Base-by-base conservation (phyloP, 2,888 invertebrate genomes). In the Thymelicus acteon region DNA sequence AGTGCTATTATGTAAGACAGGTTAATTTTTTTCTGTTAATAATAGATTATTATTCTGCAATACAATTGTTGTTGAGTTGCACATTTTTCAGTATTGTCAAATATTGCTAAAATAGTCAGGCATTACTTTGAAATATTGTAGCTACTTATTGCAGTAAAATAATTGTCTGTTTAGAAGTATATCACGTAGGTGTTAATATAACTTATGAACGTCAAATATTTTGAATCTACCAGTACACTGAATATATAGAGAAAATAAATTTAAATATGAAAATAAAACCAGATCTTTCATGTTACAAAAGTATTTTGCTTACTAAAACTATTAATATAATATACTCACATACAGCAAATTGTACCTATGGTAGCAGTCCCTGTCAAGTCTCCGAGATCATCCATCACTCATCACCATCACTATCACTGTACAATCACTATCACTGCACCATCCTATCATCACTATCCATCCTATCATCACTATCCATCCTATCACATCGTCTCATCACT, bases 341-440 rank as follows among this genome's bases (percentile, higher is more conserved):
- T 57, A 57, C 54, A 57, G 7, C 2, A 19, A 37, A 57, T 52
- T 19, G 15, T 52, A 57, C 57, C n/a, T n/a, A n/a, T n/a, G 13
- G 57, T 37, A 57, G 71, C 71, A n/a, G 48, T 60, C 61, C 63
- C 24, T 67, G 67, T 68, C 72, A 73, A 66, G 67, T 70, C 71
- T 75, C 72, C 72, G 24, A 64, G 47, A 54, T 58, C 47, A 61
- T 44, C n/a, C 47, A 52, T 64, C 47, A 61, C 54, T 24, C 47
- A 52, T 64, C 64, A 60, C 63, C 37, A n/a, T 67, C 48, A 47
- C 67, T 6, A 47, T 62, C 62, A 47, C 31, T 31, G 47, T 13
- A 12, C 12, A 2, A 12, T 39, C 37, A 37, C 39, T 19, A 15
- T 54, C 40, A 52, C 49, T 15, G 39, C n/a, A 48, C 48, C 15